phyloP scores from a whole-genome alignment of 2,797 vertebrate species.

The Smutsia temminckii region DNA sequence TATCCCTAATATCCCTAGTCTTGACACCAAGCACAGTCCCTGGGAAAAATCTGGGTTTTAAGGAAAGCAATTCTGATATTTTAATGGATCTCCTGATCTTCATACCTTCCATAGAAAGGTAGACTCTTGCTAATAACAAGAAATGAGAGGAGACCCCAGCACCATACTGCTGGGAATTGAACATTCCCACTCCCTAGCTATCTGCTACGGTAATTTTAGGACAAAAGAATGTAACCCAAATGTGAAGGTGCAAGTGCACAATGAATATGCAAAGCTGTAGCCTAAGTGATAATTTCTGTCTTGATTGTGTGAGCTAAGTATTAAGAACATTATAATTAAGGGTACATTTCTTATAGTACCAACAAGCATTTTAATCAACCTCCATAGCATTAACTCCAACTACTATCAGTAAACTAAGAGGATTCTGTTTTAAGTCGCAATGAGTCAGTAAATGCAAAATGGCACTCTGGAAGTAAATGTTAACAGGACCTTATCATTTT shows the following conservation, averaged over 20 bases:
- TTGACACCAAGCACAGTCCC: not conserved
- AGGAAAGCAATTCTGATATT: not conserved
- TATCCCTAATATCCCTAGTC: not conserved
- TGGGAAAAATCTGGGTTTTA: not conserved
- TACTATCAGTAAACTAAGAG: constrained; percentile 55
- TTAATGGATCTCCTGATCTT: not conserved
- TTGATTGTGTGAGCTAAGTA: constrained; percentile 55
- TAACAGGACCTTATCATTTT: not conserved
- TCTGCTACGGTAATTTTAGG: not conserved
- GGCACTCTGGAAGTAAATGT: not conserved
- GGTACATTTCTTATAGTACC: constrained; percentile 28
- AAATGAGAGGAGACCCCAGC: not conserved
- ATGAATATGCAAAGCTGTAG: constrained; percentile 43
- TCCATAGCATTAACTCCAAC: constrained; percentile 55
- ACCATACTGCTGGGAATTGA: not conserved
- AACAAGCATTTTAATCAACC: constrained; percentile 67
- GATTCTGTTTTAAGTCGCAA: constrained; percentile 53
- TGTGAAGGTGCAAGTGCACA: not conserved
- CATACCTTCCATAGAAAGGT: not conserved
- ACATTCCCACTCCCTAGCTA: not conserved
- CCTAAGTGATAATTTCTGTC: constrained; percentile 41
- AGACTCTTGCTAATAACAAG: not conserved
- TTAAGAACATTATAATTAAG: constrained; percentile 62
- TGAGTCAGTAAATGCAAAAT: constrained; percentile 45
- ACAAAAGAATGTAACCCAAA: not conserved